Evolutionary conservation across 2,797 vertebrate species (phyloP), one percentile per base, ranked within the genome.

Genomic region (Pseudomugil gertrudae): DNA sequence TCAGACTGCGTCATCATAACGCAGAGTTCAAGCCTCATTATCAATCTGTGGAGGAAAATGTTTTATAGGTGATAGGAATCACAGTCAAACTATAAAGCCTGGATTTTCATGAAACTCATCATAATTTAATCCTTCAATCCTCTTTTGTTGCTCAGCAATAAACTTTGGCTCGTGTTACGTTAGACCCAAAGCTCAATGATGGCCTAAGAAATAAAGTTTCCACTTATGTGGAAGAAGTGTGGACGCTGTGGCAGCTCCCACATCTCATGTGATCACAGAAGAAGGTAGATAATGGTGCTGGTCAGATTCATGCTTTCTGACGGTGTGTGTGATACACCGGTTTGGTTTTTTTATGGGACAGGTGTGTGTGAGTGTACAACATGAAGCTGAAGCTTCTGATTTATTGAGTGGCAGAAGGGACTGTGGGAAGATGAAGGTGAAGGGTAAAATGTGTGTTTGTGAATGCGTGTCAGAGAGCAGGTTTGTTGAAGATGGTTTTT

Each of bases 401-500:
- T 80, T 77, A 76, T 55, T 74, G 64, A 74, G 60, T 66, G 70
- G 82, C 63, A 62, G 72, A 80, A 57, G 58, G 59, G 61, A 73
- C 65, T 75, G 82, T 77, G 74, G 69, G 78, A 30, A 74, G 57
- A 80, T 9, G 27, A 62, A 76, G 57, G 68, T 62, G 48, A 62
- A 10, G 27, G 38, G 54, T 69, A 57, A 74, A 51, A 26, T 2
- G 27, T 51, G 66, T 57, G 69, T 2, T 24, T 51, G 63, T 57
- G 69, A 69, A 63, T 56, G 38, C 53, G 54, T 23, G 19, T 57
- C 33, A 35, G 50, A 56, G 50, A 56, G 48, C 43, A 55, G 57
- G 83, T 53, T 75, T 78, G 76, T 72, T 76, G 54, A 73, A 72
- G 81, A 89, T 74, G 81, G 80, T 85, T 89, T 91, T 89, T 90